phyloP scores from a whole-genome alignment of 2,113 vertebrate species.

The rat (Rattus norvegicus) region DNA sequence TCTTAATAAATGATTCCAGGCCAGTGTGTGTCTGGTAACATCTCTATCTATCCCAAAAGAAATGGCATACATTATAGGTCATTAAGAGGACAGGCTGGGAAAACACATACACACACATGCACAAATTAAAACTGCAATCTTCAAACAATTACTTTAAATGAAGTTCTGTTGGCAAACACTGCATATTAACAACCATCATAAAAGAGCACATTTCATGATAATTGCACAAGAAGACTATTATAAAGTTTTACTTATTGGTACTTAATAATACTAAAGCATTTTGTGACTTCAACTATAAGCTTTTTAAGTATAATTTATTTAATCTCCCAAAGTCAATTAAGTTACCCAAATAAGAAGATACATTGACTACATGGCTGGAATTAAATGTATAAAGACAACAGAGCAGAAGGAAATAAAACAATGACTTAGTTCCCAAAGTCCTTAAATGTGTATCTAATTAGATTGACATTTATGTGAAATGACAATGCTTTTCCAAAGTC shows the following conservation, averaged over 20 bases:
- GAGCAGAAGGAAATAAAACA: not conserved
- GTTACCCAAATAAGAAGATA: not conserved
- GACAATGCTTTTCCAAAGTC: not conserved
- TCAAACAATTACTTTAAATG: constrained; percentile 18
- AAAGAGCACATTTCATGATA: not conserved
- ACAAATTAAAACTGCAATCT: not conserved
- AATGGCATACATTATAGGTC: not conserved
- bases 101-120: not conserved
- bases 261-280: constrained; percentile 33
- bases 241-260: not conserved
- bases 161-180: not conserved
- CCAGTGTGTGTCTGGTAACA: not conserved
- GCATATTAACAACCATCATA: not conserved
- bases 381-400: not conserved
- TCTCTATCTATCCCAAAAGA: not conserved
- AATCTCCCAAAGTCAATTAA: constrained; percentile 38
- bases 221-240: not conserved
- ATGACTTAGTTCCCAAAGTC: not conserved
- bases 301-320: constrained; percentile 12
- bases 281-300: not conserved
- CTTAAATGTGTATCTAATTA: not conserved
- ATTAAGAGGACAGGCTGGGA: not conserved
- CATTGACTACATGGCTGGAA: not conserved
- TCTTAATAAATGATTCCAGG: accelerated
- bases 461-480: not conserved